Evolutionary conservation across 2,888 invertebrate genomes (phyloP).

Genomic region (Pachydiplax longipennis): DNA sequence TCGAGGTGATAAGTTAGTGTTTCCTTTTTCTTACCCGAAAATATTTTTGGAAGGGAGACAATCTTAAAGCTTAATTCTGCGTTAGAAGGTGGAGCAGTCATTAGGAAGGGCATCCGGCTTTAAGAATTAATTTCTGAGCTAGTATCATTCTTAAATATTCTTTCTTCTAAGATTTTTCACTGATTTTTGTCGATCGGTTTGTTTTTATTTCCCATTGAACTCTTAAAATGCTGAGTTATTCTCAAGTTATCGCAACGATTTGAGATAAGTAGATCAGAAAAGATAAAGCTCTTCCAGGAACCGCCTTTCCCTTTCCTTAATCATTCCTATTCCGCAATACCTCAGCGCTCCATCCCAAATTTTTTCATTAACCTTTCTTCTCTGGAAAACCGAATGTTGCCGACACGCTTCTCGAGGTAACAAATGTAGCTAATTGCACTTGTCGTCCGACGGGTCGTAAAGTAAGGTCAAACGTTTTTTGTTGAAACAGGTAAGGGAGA

Average conservation of each 20-base stretch:
- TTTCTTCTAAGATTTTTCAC: too few species aligned
- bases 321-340: background rate
- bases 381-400: background rate
- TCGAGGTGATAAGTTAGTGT: too few species aligned
- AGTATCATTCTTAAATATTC: too few species aligned
- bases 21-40: too few species aligned
- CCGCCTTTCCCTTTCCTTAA: background rate
- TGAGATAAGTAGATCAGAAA: background rate
- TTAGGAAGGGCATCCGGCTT: too few species aligned
- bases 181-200: too few species aligned
- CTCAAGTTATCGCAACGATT: background rate
- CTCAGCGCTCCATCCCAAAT: background rate
- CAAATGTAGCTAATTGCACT: constrained; percentile 36
- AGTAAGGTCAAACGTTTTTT: background rate
- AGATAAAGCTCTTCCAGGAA: background rate
- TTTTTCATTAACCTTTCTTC: background rate
- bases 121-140: too few species aligned
- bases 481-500: background rate
- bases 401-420: background rate
- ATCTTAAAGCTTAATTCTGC: too few species aligned
- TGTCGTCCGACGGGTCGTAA: background rate
- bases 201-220: background rate
- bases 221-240: background rate
- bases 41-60: too few species aligned
- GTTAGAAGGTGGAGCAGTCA: too few species aligned